Evolutionary conservation across 2,888 invertebrate genomes (phyloP), one percentile per base, ranked within the genome.

Genomic region (Nineta flava): DNA sequence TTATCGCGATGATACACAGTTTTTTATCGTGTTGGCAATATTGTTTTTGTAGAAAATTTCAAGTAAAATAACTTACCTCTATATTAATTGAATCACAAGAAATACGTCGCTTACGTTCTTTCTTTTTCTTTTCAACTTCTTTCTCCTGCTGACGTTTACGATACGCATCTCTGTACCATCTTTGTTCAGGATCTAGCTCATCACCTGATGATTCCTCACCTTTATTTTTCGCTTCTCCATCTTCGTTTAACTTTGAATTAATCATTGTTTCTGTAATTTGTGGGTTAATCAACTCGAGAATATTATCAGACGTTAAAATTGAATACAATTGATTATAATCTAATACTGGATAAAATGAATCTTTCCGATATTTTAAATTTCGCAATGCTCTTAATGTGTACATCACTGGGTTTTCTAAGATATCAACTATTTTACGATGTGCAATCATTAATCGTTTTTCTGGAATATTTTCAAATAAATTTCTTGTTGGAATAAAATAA

Each of bases 401-500:
- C 71, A 81, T 75, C 0, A 84, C 72, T 0, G 87, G 84, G 54
- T 82, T 76, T 59, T 86, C 82, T 2, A 77, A 65, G 35, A 87
- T 79, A 52, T 79, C 73, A 9, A 77, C 75, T 48, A 88, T 65
- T 47, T 74, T 73, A 56, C 77, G 74, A 61, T 84, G 83, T n/a
- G 82, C 70, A 51, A 73, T 70, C 19, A 77, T 63, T 1, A 86
- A 59, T 34, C 79, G 68, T 26, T 76, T 76, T 51, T 73, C 74
- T 0, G 83, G 80, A 52, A 83, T 76, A 56, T 77, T 79, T 61
- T 80, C 79, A 53, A 87, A 79, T 47, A 85, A 71, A 65, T 90
- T 87, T 55, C 81, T 79, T 41, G 72, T 74, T 47, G 72, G 72
- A 47, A 87, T 72, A 61, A 88, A 90, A 60, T 82, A 90, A 64